These are phyloP conservation scores for Epinotia bilunana DNA, from an alignment of 2,888 invertebrate species.

Conservation along the genomic window DNA sequence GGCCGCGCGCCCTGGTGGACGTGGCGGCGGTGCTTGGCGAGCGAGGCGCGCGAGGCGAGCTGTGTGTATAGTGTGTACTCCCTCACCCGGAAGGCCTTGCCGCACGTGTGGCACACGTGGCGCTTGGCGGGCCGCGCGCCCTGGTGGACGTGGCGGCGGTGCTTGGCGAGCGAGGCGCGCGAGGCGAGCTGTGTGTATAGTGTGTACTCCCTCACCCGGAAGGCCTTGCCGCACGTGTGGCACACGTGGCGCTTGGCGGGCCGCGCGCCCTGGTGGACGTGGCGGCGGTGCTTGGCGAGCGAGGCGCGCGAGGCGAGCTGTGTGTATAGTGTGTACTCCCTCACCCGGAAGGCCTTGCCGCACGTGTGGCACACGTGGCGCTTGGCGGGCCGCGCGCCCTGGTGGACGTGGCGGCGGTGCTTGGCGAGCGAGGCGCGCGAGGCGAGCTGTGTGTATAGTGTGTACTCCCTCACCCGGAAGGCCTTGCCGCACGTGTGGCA, in stretches of 20 bases:
- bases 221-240: too few species aligned
- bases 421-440: slow-evolving; percentile 12
- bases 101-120: too few species aligned
- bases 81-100: not conserved
- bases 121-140: slow-evolving; percentile 21
- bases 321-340: not conserved
- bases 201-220: not conserved
- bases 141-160: slow-evolving; percentile 47
- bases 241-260: too few species aligned
- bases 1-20: slow-evolving; percentile 47
- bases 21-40: slow-evolving; percentile 38
- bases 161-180: slow-evolving; percentile 12
- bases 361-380: slow-evolving; percentile 56
- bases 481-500: too few species aligned
- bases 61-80: not conserved
- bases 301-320: too few species aligned
- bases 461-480: not conserved
- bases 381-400: slow-evolving; percentile 46
- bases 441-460: not conserved
- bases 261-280: too few species aligned
- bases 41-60: slow-evolving; percentile 6
- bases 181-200: not conserved
- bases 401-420: slow-evolving; percentile 46
- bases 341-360: not conserved
- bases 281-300: too few species aligned